A percentile compares a stretch with the other conserved stretches of the same genome.
Conservation (phyloP, 2,888 invertebrate genomes). For the Selenia dentaria region DNA sequence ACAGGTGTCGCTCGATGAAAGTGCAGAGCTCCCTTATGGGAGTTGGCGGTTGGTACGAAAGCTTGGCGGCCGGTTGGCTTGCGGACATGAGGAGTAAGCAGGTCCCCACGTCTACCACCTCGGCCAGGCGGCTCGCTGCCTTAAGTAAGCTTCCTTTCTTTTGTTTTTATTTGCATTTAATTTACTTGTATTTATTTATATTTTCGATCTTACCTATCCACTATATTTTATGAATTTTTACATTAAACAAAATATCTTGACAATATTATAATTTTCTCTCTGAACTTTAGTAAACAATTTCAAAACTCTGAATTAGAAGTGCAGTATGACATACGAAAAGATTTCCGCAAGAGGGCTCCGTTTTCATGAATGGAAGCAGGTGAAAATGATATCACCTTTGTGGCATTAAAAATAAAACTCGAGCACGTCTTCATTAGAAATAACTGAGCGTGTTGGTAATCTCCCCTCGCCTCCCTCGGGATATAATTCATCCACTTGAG, state of each 20-base stretch:
- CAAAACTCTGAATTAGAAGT: constrained; percentile 4
- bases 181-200: constrained; percentile 39
- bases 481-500: constrained; percentile 83
- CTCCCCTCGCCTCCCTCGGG: constrained; percentile 75
- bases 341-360: constrained; percentile 3
- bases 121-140: constrained; percentile 82
- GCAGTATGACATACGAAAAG: constrained; percentile 10
- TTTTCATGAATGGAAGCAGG: constrained; percentile 47
- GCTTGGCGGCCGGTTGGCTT: constrained; percentile 80
- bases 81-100: constrained; percentile 83
- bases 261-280: not conserved
- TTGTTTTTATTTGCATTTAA: constrained; percentile 74
- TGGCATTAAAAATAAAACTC: constrained; percentile 70
- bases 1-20: constrained; percentile 74
- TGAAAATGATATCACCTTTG: constrained; percentile 68
- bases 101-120: constrained; percentile 80
- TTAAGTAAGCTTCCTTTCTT: constrained; percentile 82
- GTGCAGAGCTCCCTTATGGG: constrained; percentile 81
- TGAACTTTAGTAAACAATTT: constrained; percentile 4
- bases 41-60: constrained; percentile 80
- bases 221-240: constrained; percentile 32
- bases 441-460: constrained; percentile 58
- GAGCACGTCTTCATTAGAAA: constrained; percentile 77
- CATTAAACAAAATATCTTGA: not conserved
- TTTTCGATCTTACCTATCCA: constrained; percentile 36